Conservation (phyloP, 30 jellyfish, hydroid and myxozoan species). For the Clytia hemisphaerica region DNA sequence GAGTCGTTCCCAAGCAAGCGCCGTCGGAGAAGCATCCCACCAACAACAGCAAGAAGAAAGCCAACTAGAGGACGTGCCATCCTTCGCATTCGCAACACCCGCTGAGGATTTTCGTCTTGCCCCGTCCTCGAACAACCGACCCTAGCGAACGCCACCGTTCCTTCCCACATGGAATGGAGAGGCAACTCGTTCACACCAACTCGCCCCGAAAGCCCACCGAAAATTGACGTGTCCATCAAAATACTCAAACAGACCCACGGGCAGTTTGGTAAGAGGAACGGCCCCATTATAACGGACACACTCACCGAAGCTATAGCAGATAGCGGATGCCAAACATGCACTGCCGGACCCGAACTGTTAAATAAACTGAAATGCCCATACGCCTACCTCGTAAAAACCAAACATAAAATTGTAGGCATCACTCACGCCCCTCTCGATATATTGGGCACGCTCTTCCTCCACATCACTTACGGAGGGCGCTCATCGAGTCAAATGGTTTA, state of each 20-base stretch:
- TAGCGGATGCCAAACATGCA: slow-evolving; percentile 21
- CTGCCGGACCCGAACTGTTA: slow-evolving; percentile 21
- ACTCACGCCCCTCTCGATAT: slow-evolving; percentile 12
- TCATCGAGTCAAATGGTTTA: background rate
- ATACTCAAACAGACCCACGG: no score
- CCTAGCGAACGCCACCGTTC: background rate
- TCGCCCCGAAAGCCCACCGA: background rate
- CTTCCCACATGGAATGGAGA: slow-evolving; percentile 17
- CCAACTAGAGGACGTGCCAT: background rate
- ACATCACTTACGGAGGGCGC: slow-evolving; percentile 1
- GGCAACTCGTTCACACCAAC: background rate
- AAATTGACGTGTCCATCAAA: no score
- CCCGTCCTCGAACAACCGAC: background rate
- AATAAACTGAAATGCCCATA: background rate
- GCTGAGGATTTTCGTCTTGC: slow-evolving; percentile 10
- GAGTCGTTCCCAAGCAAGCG: no score
- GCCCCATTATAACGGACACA: background rate
- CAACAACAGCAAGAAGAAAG: no score
- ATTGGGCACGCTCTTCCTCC: slow-evolving; percentile 16
- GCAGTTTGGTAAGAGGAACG: no score
- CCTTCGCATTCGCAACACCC: no score
- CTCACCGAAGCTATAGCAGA: slow-evolving; percentile 7
- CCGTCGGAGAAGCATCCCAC: no score
- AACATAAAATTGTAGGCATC: slow-evolving; percentile 9
- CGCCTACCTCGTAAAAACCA: slow-evolving; percentile 4